phyloP scores from a whole-genome alignment of 2,888 invertebrate species.

The Empis livida region DNA sequence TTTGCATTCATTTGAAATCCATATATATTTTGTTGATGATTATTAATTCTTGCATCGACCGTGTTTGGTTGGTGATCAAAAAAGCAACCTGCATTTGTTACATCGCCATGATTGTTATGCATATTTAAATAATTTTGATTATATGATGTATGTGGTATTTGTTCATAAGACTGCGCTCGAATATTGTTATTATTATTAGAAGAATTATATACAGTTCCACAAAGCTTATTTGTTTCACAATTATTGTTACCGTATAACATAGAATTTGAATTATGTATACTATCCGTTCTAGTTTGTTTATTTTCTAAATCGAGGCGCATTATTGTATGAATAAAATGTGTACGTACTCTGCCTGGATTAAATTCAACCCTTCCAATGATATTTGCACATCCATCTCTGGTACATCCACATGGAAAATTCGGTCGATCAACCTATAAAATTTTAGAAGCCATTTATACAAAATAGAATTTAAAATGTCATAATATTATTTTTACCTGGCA shows the following conservation, averaged over 20 bases:
- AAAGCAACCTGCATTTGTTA: not conserved
- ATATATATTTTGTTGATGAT: not conserved
- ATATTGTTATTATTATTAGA: not conserved
- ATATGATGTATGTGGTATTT: not conserved
- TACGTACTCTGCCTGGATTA: constrained; percentile 87
- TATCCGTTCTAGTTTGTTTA: constrained; percentile 47
- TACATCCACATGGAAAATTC: constrained; percentile 94
- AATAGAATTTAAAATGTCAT: not conserved
- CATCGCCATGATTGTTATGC: not conserved
- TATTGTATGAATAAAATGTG: constrained; percentile 93
- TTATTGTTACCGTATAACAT: constrained; percentile 13
- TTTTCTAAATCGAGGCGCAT: constrained; percentile 86
- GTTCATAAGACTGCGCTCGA: not conserved
- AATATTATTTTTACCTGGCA: constrained; percentile 53
- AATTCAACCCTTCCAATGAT: constrained; percentile 89
- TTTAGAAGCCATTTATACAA: not conserved
- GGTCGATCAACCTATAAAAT: constrained; percentile 67
- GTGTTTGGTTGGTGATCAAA: not conserved
- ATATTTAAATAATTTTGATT: not conserved
- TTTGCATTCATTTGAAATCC: not conserved
- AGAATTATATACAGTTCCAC: not conserved
- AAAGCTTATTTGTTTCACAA: not conserved
- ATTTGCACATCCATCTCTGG: constrained; percentile 87
- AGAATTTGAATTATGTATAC: not conserved
- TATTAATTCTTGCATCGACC: not conserved